Conservation (phyloP, 2,113 vertebrate species). For the Prolemur simus region DNA sequence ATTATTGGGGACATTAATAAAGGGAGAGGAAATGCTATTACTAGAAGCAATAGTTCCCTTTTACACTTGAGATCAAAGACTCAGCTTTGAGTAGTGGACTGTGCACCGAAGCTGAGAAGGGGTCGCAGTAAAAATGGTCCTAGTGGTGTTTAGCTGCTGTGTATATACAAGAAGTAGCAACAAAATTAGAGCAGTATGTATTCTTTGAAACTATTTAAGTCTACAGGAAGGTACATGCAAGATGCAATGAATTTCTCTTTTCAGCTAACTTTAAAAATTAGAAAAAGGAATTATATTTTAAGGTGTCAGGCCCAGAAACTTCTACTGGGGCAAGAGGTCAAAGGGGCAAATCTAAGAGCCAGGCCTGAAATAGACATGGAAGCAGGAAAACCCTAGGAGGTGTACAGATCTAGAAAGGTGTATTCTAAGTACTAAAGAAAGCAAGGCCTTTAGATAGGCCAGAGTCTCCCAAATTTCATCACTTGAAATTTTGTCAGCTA, state of each 20-base stretch:
- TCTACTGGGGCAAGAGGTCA: neutral
- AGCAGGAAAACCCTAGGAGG: neutral
- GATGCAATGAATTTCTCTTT: constrained; percentile 2
- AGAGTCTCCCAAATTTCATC: neutral
- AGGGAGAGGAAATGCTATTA: neutral
- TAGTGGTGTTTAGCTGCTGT: neutral
- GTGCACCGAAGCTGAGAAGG: neutral
- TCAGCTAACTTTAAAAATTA: neutral
- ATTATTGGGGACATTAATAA: constrained; percentile 50
- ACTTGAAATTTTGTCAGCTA: neutral
- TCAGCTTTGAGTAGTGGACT: constrained; percentile 3
- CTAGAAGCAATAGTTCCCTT: constrained; percentile 20
- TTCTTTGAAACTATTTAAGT: constrained; percentile 24
- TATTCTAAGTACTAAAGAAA: neutral
- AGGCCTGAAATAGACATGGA: neutral
- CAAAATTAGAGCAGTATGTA: constrained; percentile 9
- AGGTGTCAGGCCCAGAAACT: neutral
- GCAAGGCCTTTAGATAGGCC: neutral
- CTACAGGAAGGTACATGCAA: neutral
- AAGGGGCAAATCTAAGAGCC: neutral
- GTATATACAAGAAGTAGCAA: neutral
- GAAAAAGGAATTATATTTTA: neutral
- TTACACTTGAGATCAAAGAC: neutral
- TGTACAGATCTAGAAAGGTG: neutral
- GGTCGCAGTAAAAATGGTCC: neutral